Evolutionary conservation across 2,113 vertebrate genomes (phyloP), one percentile per base, ranked within the genome.

Genomic region (Nettapus auritus): DNA sequence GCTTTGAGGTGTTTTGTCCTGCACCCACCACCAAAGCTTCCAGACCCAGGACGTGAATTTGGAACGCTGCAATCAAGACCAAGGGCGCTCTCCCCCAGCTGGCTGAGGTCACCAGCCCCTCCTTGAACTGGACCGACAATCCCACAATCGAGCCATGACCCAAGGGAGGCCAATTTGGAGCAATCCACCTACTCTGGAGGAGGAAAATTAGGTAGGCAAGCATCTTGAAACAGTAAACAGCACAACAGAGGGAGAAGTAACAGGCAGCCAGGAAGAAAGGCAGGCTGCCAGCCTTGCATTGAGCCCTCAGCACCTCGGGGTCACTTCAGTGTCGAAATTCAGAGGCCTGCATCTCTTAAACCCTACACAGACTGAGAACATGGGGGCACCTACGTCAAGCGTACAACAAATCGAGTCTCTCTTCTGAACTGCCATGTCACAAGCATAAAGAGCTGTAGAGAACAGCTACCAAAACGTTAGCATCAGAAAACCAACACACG

Each of bases 161-260:
- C 2, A 1, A 9, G 8, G 19, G 60, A 78, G 59, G 9, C 17
- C 0, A 0, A 19, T 7, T 38, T 22, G 34, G 17, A 63, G 29
- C 31, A 67, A 57, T 48, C 71, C 25, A 44, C 31, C 36, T 50
- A 2, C 10, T 34, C 63, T 16, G 42, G 21, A 26, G 17, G 17
- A 74, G 11, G 6, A 80, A 23, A 71, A 52, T 28, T 11, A 40
- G 9, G 15, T 33, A 22, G n/a, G 11, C 5, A 10, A 52, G 19
- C 46, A 29, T 31, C 56, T 82, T 40, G 13, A 48, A 87, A 34
- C 15, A 66, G 15, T 6, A 28, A 62, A 5, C 1, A 3, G 33
- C 34, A 40, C 33, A 66, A 74, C 13, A 76, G 3, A 4, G 50
- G 50, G 25, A 62, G 23, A 60, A 19, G 42, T 3, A 11, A 53